Evolutionary conservation across 1,140 invertebrate genomes (phyloP).

Genomic region (Hermetia illucens): DNA sequence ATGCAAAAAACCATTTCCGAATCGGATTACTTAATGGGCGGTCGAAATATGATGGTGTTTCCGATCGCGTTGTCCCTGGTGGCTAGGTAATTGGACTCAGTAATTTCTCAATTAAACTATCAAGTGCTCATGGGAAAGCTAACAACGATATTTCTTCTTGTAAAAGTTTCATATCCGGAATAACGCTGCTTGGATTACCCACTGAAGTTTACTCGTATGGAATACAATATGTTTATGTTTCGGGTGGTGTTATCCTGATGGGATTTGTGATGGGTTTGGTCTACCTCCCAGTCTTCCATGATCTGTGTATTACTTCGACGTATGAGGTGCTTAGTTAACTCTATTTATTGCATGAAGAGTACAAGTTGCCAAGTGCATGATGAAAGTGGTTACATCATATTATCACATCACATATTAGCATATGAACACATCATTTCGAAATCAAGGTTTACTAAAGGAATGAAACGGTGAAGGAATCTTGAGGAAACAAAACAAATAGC

Average conservation of each 20-base stretch:
- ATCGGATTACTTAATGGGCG: slow-evolving; percentile 45
- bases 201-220: slow-evolving; percentile 85
- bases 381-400: too few relatives aligned
- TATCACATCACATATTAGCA: too few relatives aligned
- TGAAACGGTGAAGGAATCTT: too few relatives aligned
- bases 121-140: neutral
- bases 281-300: slow-evolving; percentile 67
- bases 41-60: slow-evolving; percentile 39
- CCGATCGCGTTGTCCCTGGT: slow-evolving; percentile 42
- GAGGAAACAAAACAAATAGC: too few relatives aligned
- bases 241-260: slow-evolving; percentile 46
- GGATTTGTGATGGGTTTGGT: slow-evolving; percentile 49
- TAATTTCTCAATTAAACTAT: neutral
- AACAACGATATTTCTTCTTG: slow-evolving; percentile 1
- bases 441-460: too few relatives aligned
- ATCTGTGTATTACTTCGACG: slow-evolving; percentile 62
- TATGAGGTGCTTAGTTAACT: slow-evolving; percentile 59
- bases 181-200: slow-evolving; percentile 77
- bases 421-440: too few relatives aligned
- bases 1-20: slow-evolving; percentile 38
- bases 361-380: too few relatives aligned
- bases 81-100: slow-evolving; percentile 30
- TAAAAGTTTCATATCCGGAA: slow-evolving; percentile 75
- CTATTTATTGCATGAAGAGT: too few relatives aligned
- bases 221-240: slow-evolving; percentile 57